Evolutionary conservation across 2,888 invertebrate species (phyloP).

Genomic region (Globia sparganii): DNA sequence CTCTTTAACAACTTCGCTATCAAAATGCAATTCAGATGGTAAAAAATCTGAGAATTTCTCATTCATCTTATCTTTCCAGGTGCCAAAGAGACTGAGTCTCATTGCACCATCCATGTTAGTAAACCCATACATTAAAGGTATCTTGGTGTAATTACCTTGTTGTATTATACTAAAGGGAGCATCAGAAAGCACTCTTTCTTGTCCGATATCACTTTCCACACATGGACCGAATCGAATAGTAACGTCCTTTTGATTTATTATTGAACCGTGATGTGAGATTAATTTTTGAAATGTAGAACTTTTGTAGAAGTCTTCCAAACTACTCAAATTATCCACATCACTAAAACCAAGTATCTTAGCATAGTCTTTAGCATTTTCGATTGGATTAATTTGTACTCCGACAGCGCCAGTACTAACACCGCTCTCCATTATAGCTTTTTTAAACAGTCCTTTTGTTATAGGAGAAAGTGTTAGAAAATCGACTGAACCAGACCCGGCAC

Average conservation of each 20-base stretch:
- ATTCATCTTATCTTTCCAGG: slow-evolving; percentile 71
- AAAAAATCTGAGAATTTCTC: slow-evolving; percentile 72
- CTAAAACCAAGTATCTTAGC: slow-evolving; percentile 72
- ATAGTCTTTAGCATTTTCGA: slow-evolving; percentile 74
- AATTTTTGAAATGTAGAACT: slow-evolving; percentile 69
- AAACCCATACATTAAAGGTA: slow-evolving; percentile 71
- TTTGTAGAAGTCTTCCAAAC: slow-evolving; percentile 77
- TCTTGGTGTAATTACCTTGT: slow-evolving; percentile 55
- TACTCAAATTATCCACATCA: slow-evolving; percentile 71
- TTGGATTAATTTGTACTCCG: slow-evolving; percentile 74
- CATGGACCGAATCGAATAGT: slow-evolving; percentile 68
- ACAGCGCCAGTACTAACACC: slow-evolving; percentile 71
- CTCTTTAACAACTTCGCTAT: slow-evolving; percentile 65
- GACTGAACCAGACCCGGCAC: slow-evolving; percentile 77
- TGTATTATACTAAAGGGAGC: slow-evolving; percentile 60
- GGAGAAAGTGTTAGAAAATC: slow-evolving; percentile 78
- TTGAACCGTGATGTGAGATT: slow-evolving; percentile 30
- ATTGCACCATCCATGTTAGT: slow-evolving; percentile 73
- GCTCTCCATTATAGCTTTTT: slow-evolving; percentile 78
- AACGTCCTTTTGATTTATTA: slow-evolving; percentile 39
- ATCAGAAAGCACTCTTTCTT: slow-evolving; percentile 59
- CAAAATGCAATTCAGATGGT: slow-evolving; percentile 73
- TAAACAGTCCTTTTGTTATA: slow-evolving; percentile 74
- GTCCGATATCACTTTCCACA: slow-evolving; percentile 69
- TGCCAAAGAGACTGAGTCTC: slow-evolving; percentile 53